A percentile compares a stretch with the other conserved stretches of the same genome.
Evolutionary conservation across 2,797 vertebrate genomes (phyloP).

Genomic region (Oreochromis mossambicus): DNA sequence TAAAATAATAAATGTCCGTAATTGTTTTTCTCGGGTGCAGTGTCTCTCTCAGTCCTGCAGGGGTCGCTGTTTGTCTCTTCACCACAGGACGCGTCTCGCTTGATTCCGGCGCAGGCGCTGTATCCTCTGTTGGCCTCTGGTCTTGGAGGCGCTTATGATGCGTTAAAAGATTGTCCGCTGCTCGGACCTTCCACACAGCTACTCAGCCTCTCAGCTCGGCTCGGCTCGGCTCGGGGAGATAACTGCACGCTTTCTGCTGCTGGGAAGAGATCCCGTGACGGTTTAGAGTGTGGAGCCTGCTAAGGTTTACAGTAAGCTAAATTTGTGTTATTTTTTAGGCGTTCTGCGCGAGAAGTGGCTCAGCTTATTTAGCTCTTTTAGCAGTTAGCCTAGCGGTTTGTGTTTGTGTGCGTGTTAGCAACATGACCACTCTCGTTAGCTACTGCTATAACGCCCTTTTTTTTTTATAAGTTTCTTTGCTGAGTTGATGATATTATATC

Average conservation of each 20-base stretch:
- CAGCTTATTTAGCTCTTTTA: slow-evolving; percentile 24
- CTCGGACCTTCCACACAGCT: slow-evolving; percentile 20
- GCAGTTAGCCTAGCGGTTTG: slow-evolving; percentile 30
- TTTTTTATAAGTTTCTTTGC: background rate
- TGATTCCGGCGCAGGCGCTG: slow-evolving; percentile 57
- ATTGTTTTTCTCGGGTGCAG: background rate
- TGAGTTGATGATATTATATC: background rate
- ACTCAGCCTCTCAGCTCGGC: slow-evolving; percentile 24
- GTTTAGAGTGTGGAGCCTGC: background rate
- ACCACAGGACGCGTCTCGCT: background rate
- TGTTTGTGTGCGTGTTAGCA: background rate
- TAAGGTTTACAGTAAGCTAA: slow-evolving; percentile 1
- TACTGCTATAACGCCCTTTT: background rate
- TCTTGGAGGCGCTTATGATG: slow-evolving; percentile 61
- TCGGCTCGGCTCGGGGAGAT: slow-evolving; percentile 17
- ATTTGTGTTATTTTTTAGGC: background rate
- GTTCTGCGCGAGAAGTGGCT: slow-evolving; percentile 9
- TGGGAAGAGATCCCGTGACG: background rate
- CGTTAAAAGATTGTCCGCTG: slow-evolving; percentile 51
- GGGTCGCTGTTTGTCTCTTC: background rate
- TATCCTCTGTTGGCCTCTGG: slow-evolving; percentile 64
- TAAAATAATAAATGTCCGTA: background rate
- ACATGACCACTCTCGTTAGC: background rate
- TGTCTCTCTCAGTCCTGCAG: slow-evolving; percentile 21
- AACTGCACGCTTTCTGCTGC: slow-evolving; percentile 15